These are phyloP conservation scores for Rhabdophis nuchalis DNA, from an alignment of 2,797 vertebrate species.

Conservation along the genomic window DNA sequence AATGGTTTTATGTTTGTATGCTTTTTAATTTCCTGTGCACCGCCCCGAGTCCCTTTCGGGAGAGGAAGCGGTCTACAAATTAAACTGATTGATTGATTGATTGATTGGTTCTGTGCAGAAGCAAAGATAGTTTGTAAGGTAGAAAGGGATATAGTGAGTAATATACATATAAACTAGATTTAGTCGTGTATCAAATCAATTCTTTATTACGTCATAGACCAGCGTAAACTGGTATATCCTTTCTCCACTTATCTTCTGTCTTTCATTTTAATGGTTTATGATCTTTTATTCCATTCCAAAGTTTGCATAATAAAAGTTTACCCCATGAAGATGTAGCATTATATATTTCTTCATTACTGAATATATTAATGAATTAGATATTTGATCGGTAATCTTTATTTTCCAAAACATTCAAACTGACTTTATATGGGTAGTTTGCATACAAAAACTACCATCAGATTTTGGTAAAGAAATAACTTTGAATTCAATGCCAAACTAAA, in stretches of 20 bases:
- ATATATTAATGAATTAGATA: background rate
- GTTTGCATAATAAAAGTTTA: background rate
- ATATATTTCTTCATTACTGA: background rate
- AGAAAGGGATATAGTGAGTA: background rate
- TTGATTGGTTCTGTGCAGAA: background rate
- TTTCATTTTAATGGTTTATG: background rate
- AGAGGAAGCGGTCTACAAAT: no score
- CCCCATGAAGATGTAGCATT: background rate
- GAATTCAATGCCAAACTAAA: conserved; percentile 48
- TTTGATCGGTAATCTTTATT: background rate
- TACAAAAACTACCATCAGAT: conserved; percentile 46
- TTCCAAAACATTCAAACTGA: conserved; percentile 21
- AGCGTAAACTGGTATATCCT: background rate
- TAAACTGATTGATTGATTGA: no score
- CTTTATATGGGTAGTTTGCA: conserved; percentile 48
- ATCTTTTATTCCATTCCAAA: background rate
- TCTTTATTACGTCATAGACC: background rate
- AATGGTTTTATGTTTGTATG: no score
- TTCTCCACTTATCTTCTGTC: background rate
- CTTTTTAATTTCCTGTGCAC: no score
- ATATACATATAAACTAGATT: background rate
- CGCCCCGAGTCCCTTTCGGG: no score
- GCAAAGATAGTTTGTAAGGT: background rate
- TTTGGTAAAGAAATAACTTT: conserved; percentile 50
- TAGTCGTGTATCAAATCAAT: background rate